Base-by-base conservation (phyloP, 1,140 invertebrate genomes). In the Drosophila funebris region DNA sequence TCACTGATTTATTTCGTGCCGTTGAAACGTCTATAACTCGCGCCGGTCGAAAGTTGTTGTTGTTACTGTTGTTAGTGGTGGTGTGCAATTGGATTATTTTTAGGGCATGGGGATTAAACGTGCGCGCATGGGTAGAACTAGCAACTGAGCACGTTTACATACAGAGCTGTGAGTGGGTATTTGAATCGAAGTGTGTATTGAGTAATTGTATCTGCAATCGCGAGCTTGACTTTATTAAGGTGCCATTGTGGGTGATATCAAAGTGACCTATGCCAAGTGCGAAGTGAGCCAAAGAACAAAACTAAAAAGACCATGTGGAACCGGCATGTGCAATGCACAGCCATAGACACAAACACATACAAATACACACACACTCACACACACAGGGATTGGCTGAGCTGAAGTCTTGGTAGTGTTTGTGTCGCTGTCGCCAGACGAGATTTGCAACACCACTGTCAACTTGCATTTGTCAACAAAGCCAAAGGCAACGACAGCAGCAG, bases 391-490 rank as follows among this genome's bases (percentile, higher is more conserved):
- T 27, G 33, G 20, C 31, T 57, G 37, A 66, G 52, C 29, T 29
- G 14, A 44, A 54, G 60, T 54, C 43, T 41, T 37, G 64, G 33
- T 29, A 50, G 43, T 57, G 50, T 39, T 37, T 68, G 43, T 31
- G 33, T 22, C 11, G 52, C 36, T 63, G 67, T 71, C 63, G 74
- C 56, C 85, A 90, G 83, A 89, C 74, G 57, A 77, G 84, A 89
- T 89, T 89, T 89, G 81, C 85, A 80, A 90, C 79, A 90, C 85
- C 77, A 90, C 77, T 85, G 85, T 89, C 85, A 89, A 90, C 74
- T 90, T 77, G 85, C 77, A 89, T 89, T 89, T 89, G 85, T 89
- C 85, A 90, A 89, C 85, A 90, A 78, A 73, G 69, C 70, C 78
- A 78, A 18, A 7, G 9, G 33, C n/a, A 60, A 41, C 58, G 70